phyloP scores from a whole-genome alignment of 1,140 invertebrate genomes.

The Thereuonema tuberculata region DNA sequence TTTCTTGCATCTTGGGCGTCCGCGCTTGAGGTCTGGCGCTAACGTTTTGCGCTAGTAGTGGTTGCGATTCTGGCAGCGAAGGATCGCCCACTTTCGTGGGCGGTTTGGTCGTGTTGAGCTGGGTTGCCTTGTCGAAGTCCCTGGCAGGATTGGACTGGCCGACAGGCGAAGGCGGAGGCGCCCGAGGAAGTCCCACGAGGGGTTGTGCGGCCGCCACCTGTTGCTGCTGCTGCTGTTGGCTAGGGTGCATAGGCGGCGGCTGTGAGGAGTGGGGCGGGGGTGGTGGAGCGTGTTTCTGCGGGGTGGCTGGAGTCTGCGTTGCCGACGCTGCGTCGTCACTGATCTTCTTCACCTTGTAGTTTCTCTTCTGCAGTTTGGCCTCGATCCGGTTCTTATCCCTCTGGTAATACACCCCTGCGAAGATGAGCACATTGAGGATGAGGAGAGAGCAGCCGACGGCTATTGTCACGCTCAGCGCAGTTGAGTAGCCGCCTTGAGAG shows the following conservation, averaged over 20 bases:
- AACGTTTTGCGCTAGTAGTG: background rate
- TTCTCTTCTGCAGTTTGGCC: slow-evolving; percentile 60
- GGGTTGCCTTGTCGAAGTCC: background rate
- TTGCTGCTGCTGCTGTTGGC: background rate
- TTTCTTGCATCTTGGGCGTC: background rate
- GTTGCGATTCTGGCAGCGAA: slow-evolving; percentile 3
- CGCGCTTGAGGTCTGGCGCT: too few relatives aligned
- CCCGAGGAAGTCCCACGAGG: background rate
- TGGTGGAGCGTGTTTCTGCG: background rate
- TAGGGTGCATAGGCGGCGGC: background rate
- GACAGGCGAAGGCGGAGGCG: slow-evolving; percentile 4
- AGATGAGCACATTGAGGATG: slow-evolving; percentile 80
- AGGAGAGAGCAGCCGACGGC: slow-evolving; percentile 84
- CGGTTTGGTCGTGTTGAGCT: background rate
- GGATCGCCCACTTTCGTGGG: background rate
- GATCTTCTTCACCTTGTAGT: slow-evolving; percentile 23
- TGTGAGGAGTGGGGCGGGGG: background rate
- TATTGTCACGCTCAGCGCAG: slow-evolving; percentile 76
- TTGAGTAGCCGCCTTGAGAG: slow-evolving; percentile 72
- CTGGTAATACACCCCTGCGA: slow-evolving; percentile 87
- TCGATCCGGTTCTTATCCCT: slow-evolving; percentile 67
- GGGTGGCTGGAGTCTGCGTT: background rate
- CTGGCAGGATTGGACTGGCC: too few relatives aligned
- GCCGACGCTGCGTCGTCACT: background rate
- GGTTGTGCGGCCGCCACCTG: background rate